Evolutionary conservation across 2,797 vertebrate genomes (phyloP), one percentile per base, ranked within the genome.

Genomic region (Dromococcyx pavoninus): DNA sequence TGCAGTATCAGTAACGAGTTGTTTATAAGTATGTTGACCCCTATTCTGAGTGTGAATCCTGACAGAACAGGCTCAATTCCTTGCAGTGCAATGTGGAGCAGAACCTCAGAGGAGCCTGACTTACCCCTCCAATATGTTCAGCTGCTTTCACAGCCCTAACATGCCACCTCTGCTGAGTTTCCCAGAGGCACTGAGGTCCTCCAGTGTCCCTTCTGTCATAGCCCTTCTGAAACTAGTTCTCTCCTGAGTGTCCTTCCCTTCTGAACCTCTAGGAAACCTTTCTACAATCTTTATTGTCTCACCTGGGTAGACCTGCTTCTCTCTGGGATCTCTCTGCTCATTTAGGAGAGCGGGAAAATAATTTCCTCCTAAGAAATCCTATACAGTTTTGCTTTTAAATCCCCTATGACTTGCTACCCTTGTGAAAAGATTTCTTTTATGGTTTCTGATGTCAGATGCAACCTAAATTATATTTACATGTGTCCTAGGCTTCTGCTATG

Each of bases 21-120:
- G 35, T 33, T 53, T 41, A 2, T 19, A 60, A 62, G 33, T 48
- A 5, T 44, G 9, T 54, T 16, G 3, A 48, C 6, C 25, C 13
- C 19, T 58, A 2, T 44, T 53, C 5, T 0, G 4, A 18, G 10
- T 30, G 27, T 1, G 4, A 70, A 39, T 60, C 43, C 30, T 67
- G 15, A 39, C 2, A 5, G 25, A 78, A 32, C 12, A 78, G 11
- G 3, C 17, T 33, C n/a, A 32, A 53, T 24, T 8, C 19, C 0
- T 0, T 19, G 35, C 10, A 10, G 1, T 48, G n/a, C 7, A 41
- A 25, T 25, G 25, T 15, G 15, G 3, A 66, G 13, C 32, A 88
- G 27, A 77, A 4, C 6, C 48, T 75, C 0, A 0, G 19, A 3
- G 0, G 39, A 62, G 27, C 10, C 25, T 5, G 7, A 6, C 1